Evolutionary conservation across 2,797 vertebrate species (phyloP), one percentile per base, ranked within the genome.

Genomic region (Phoeniculus purpureus): DNA sequence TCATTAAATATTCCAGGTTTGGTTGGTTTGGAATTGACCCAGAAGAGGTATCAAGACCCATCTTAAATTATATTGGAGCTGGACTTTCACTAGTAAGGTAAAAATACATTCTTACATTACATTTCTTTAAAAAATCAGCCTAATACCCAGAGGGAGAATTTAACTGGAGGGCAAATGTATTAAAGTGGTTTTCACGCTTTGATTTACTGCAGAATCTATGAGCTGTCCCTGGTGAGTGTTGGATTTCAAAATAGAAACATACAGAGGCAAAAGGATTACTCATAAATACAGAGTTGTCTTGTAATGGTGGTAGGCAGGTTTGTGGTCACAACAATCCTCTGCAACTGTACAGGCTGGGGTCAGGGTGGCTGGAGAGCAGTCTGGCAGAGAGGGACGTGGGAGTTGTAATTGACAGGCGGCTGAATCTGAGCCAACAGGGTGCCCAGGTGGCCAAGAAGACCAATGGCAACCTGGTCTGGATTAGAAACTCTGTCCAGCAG

Each of bases 11-110:
- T 95, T 96, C 50, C 89, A 99, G 98, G 89, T 99, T 99, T 95
- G 98, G 99, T 65, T 98, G 98, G 98, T 99, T 99, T 97, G 98
- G 99, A 73, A 98, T 98, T 68, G 89, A 98, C 55, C 95, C 98
- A 5, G 97, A 99, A 95, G 97, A 98, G 10, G 98, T 99, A 22
- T 94, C 98, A 65, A 98, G 96, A 70, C 98, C 99, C 0, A 32
- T 98, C 73, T 94, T 99, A 76, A 99, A 99, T 95, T 98, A 98
- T 59, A 93, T 98, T 72, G 98, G 99, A 75, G 98, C 98, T 45
- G 98, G 96, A 2, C 97, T 99, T 78, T 99, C 98, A 92, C 85
- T 98, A 31, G 31, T 98, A 90, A 99, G 98, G 99, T 99, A 97
- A 43, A n/a, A 32, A 70, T 20, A 60, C 54, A 62, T 91, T 78